A percentile compares a stretch with the other conserved stretches of the same genome.
Evolutionary conservation across 2,797 vertebrate species (phyloP).

Genomic region (Myotis daubentonii): DNA sequence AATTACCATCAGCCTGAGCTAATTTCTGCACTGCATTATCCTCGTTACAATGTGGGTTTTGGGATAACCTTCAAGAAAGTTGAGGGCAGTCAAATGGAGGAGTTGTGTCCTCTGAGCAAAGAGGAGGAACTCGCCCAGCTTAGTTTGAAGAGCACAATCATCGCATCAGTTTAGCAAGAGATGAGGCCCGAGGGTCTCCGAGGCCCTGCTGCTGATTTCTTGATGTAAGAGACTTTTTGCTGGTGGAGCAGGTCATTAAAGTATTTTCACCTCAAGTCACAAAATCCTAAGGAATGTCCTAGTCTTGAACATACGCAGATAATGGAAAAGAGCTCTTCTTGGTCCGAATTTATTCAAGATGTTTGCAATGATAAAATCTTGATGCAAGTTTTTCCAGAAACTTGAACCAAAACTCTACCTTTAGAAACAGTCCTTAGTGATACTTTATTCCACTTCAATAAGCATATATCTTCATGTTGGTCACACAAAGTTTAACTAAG

Average conservation of each 20-base stretch:
- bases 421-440: not conserved
- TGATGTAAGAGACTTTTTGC: not conserved
- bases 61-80: not conserved
- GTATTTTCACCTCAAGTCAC: conserved; percentile 6
- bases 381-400: conserved; percentile 21
- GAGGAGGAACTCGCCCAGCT: not conserved
- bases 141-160: not conserved
- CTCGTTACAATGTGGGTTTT: not conserved
- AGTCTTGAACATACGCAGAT: not conserved
- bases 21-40: not conserved
- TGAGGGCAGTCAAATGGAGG: not conserved
- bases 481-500: conserved; percentile 39
- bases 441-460: not conserved
- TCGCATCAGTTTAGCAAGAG: not conserved
- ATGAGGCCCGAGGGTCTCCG: not conserved
- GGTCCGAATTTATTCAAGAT: not conserved
- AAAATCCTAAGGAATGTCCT: not conserved
- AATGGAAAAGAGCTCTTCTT: not conserved
- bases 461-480: not conserved
- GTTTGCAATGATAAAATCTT: not conserved
- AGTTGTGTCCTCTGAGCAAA: not conserved
- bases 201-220: not conserved
- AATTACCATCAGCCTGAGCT: not conserved
- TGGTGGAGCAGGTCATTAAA: not conserved
- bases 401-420: not conserved